A percentile compares a stretch with the other conserved stretches of the same genome.
Evolutionary conservation across 2,113 vertebrate species (phyloP).

Genomic region (Microtus pennsylvanicus): DNA sequence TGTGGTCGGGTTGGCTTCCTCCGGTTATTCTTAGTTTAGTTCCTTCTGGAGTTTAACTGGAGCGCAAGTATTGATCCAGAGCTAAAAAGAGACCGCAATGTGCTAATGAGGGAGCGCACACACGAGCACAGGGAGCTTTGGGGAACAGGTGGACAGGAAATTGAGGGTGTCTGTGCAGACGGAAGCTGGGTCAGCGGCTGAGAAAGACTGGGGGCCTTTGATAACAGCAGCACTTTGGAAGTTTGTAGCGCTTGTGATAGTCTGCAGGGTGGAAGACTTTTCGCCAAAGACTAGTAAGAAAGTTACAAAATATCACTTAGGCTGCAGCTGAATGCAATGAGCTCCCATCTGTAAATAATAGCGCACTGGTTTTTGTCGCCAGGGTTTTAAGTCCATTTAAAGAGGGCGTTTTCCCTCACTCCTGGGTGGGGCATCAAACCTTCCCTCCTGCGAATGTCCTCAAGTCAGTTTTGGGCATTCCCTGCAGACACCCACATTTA

Average conservation of each 20-base stretch:
- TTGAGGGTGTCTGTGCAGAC: conserved; percentile 6
- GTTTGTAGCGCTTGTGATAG: neutral
- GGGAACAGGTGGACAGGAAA: conserved; percentile 8
- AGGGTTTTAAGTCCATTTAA: conserved; percentile 7
- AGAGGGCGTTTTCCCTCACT: neutral
- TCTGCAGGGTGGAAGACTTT: neutral
- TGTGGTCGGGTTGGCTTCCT: neutral
- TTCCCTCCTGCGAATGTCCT: neutral
- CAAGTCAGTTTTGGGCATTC: neutral
- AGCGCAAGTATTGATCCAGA: neutral
- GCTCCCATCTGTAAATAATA: conserved; percentile 15
- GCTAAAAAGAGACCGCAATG: conserved; percentile 21
- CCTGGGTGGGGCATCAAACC: neutral
- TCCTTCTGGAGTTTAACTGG: conserved; percentile 1
- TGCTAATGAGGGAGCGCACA: conserved; percentile 8
- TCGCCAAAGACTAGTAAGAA: neutral
- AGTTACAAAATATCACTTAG: neutral
- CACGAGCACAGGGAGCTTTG: neutral
- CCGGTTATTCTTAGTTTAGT: neutral
- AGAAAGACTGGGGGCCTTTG: neutral
- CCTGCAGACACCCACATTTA: neutral
- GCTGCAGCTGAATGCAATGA: neutral
- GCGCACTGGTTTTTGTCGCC: neutral
- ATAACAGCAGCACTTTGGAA: neutral
- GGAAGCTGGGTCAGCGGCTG: neutral